phyloP scores from a whole-genome alignment of 1,140 invertebrate species.

The Bombus breviceps region DNA sequence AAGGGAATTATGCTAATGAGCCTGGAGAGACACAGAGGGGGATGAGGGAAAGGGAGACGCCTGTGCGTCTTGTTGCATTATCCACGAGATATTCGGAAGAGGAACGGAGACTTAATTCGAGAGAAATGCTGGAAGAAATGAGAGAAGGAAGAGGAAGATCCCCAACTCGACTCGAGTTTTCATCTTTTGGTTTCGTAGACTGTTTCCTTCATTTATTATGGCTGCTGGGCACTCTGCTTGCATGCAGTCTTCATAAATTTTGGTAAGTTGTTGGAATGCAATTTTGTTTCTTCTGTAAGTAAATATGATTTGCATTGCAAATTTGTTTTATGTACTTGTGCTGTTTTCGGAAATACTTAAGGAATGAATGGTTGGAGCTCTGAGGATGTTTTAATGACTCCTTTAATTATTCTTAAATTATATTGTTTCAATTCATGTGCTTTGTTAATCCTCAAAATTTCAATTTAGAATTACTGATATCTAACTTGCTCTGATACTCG shows the following conservation, averaged over 20 bases:
- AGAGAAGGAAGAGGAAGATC: not conserved
- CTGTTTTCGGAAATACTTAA: not conserved
- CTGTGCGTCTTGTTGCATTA: conserved; percentile 40
- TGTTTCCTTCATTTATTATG: not conserved
- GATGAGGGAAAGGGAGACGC: not conserved
- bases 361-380: not conserved
- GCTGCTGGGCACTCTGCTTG: not conserved
- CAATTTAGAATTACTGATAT: too few species aligned
- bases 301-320: not conserved
- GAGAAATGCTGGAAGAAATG: not conserved
- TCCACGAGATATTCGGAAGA: conserved; percentile 24
- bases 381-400: not conserved
- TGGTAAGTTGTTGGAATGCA: not conserved
- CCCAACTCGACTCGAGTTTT: not conserved
- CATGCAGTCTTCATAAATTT: not conserved
- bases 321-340: not conserved
- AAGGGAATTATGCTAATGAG: conserved; percentile 48
- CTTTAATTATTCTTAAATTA: not conserved
- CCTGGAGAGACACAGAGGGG: not conserved
- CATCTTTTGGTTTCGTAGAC: not conserved
- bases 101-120: conserved; percentile 19
- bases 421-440: not conserved
- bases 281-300: not conserved
- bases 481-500: not conserved
- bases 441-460: not conserved